Evolutionary conservation across 2,113 vertebrate genomes (phyloP), one percentile per base, ranked within the genome.

Genomic region (Gyps fulvus): DNA sequence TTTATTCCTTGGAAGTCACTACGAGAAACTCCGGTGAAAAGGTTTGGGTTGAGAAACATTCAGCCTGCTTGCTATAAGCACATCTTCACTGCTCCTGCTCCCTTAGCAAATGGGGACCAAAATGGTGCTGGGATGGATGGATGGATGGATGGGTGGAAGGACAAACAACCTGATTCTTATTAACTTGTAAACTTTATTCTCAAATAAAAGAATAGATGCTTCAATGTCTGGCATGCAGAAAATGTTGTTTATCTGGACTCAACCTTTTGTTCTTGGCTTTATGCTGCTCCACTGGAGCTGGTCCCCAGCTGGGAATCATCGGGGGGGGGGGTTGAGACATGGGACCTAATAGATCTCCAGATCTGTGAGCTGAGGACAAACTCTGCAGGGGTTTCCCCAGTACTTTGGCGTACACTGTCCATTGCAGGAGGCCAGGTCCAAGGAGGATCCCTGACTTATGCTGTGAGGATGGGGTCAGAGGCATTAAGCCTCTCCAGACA

Each of bases 171-270:
- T 77, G 49, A 77, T 61, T 90, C 89, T 94, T 77, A 89, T 34
- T 47, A 83, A 91, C 83, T 65, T 96, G 89, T 91, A 91, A 91
- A 86, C 83, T 72, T 69, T 27, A 93, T 61, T 91, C 76, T 93
- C 76, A 47, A 95, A 93, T 93, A 94, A 95, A 95, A 32, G 16
- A 90, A 65, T 40, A 80, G 67, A 77, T 65, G 74, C 93, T 91
- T 87, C 83, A 34, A 95, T 77, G 59, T 16, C 31, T 78, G 65
- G 4, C 77, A 43, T 38, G 40, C 43, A 36, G 67, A 42, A 83
- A 72, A 83, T 18, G 20, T 0, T 6, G 16, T 58, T 74, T 83
- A 10, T 81, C 77, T 42, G 47, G 43, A 21, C n/a, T 59, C 66
- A n/a, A 2, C 7, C 23, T 43, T 50, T 50, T 18, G 15, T 21